These are phyloP conservation scores for Ceratina calcarata DNA, from an alignment of 1,140 invertebrate species.

Conservation along the genomic window DNA sequence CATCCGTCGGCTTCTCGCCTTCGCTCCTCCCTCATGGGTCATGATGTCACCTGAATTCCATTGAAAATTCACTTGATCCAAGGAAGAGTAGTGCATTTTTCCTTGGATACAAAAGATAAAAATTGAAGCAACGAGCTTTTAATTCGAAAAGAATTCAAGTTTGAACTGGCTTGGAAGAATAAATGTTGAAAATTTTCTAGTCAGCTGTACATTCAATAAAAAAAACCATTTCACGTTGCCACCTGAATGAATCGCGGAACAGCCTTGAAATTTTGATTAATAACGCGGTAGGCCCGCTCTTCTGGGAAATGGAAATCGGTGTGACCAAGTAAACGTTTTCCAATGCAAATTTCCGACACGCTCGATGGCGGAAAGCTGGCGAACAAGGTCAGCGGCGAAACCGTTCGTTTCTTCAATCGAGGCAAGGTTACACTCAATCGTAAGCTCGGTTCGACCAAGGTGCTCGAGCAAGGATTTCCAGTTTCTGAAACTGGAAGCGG, in stretches of 20 bases:
- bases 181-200: too few relatives aligned
- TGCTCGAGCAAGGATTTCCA: slow-evolving; percentile 31
- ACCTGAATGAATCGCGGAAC: too few relatives aligned
- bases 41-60: not conserved
- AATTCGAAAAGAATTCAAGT: too few relatives aligned
- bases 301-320: too few relatives aligned
- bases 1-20: slow-evolving; percentile 10
- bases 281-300: too few relatives aligned
- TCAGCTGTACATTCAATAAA: too few relatives aligned
- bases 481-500: slow-evolving; percentile 26
- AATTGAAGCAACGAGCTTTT: too few relatives aligned
- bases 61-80: slow-evolving; percentile 3
- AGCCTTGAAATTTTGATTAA: too few relatives aligned
- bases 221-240: too few relatives aligned
- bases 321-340: too few relatives aligned
- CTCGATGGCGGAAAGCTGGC: not conserved
- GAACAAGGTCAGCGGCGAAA: slow-evolving; percentile 30
- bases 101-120: too few relatives aligned
- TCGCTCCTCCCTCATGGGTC: not conserved
- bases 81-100: not conserved
- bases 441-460: slow-evolving; percentile 1
- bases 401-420: slow-evolving; percentile 13
- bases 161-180: too few relatives aligned
- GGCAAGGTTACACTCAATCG: slow-evolving; percentile 42
- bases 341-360: not conserved